Evolutionary conservation across 2,797 vertebrate species (phyloP).

Genomic region (Clarias pachynema): DNA sequence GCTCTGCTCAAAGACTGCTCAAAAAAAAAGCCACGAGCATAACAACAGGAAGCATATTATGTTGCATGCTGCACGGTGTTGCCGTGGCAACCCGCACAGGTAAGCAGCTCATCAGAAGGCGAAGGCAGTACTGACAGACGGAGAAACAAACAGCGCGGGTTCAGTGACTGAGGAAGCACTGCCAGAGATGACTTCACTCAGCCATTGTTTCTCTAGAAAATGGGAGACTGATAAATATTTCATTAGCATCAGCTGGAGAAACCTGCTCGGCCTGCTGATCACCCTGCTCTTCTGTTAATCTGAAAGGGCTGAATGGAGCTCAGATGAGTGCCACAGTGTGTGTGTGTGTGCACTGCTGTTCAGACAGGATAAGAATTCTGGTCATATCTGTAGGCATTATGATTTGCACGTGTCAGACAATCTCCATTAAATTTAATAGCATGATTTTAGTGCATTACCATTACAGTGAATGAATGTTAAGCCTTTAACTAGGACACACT

Average conservation of each 20-base stretch:
- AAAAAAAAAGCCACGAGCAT: conserved; percentile 3
- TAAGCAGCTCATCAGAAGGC: conserved; percentile 66
- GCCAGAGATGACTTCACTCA: conserved; percentile 43
- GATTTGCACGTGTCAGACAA: neutral
- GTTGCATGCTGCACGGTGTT: conserved; percentile 61
- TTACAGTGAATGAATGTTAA: no score
- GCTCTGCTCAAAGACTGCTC: conserved; percentile 23
- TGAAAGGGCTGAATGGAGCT: conserved; percentile 18
- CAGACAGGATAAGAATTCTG: neutral
- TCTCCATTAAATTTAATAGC: neutral
- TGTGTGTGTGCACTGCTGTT: neutral
- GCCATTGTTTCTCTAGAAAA: conserved; percentile 28
- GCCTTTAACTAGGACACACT: neutral
- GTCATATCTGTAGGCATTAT: neutral
- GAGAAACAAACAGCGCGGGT: conserved; percentile 61
- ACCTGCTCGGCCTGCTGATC: conserved; percentile 51
- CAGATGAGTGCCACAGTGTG: conserved; percentile 16
- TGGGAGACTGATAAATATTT: conserved; percentile 55
- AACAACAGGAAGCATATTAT: conserved; percentile 68
- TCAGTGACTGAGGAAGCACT: conserved; percentile 53
- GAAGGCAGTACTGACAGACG: conserved; percentile 59
- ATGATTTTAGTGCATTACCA: neutral
- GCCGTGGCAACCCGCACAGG: conserved; percentile 71
- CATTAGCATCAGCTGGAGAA: conserved; percentile 53
- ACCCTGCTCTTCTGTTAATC: conserved; percentile 34